phyloP scores from a whole-genome alignment of 1,140 invertebrate genomes.

The Nixonia krombeini region DNA sequence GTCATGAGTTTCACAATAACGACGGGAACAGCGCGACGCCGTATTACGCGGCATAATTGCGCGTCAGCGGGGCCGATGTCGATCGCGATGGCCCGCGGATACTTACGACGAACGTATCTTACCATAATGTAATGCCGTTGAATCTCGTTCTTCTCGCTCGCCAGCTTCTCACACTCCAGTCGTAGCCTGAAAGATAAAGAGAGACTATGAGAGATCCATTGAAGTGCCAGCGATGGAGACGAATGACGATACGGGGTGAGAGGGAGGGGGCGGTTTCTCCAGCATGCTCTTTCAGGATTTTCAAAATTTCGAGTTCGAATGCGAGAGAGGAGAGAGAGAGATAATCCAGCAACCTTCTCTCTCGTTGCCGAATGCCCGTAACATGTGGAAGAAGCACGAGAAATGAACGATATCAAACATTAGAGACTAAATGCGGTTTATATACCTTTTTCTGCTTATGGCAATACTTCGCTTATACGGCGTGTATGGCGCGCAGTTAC shows the following conservation, averaged over 20 bases:
- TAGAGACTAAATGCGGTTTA: too few relatives aligned
- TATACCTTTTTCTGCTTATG: too few relatives aligned
- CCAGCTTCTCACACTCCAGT: conserved; percentile 92
- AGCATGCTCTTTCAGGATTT: conserved; percentile 52
- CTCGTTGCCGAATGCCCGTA: too few relatives aligned
- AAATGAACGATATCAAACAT: too few relatives aligned
- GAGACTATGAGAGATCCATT: conserved; percentile 41
- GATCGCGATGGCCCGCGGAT: conserved; percentile 42
- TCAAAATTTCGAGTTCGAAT: conserved; percentile 52
- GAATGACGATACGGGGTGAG: too few relatives aligned
- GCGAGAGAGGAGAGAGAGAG: too few relatives aligned
- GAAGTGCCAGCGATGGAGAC: too few relatives aligned
- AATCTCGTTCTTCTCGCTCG: conserved; percentile 97
- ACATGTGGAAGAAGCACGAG: too few relatives aligned
- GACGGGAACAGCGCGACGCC: neutral
- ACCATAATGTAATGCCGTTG: conserved; percentile 98
- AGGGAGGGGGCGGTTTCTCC: too few relatives aligned
- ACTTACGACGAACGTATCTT: conserved; percentile 72
- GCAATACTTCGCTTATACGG: too few relatives aligned
- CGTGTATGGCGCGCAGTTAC: too few relatives aligned
- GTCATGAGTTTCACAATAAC: conserved; percentile 19
- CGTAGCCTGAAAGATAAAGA: conserved; percentile 79
- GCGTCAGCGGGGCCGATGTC: conserved; percentile 22
- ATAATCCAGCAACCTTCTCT: too few relatives aligned
- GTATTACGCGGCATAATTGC: conserved; percentile 10